Evolutionary conservation across 2,113 vertebrate genomes (phyloP).

Genomic region (Pteronura brasiliensis): DNA sequence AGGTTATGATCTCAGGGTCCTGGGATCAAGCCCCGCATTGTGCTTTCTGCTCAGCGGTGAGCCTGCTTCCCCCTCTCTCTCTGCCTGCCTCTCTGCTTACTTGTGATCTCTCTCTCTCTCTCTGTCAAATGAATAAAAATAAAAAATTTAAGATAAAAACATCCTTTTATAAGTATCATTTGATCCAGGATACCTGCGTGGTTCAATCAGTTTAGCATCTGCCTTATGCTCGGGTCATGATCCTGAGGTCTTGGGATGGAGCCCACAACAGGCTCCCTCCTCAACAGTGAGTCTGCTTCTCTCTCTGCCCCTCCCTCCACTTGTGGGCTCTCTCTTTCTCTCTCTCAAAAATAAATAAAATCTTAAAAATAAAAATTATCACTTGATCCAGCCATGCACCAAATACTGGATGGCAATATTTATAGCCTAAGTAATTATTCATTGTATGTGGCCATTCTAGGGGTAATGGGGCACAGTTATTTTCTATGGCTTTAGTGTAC

Average conservation of each 20-base stretch:
- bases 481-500: neutral
- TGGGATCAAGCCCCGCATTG: too few relatives aligned
- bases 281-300: neutral
- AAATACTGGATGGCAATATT: neutral
- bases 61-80: too few relatives aligned
- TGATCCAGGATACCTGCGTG: neutral
- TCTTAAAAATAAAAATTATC: neutral
- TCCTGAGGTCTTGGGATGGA: neutral
- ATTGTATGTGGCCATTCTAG: neutral
- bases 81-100: too few relatives aligned
- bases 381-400: neutral
- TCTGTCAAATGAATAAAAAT: too few relatives aligned
- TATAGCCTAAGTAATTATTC: neutral
- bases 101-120: too few relatives aligned
- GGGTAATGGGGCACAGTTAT: conserved; percentile 1
- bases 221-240: neutral
- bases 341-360: neutral
- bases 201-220: neutral
- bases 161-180: neutral
- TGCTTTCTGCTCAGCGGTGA: too few relatives aligned
- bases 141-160: neutral
- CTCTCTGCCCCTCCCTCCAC: neutral
- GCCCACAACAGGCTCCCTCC: neutral
- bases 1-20: too few relatives aligned
- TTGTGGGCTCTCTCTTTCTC: too few relatives aligned